phyloP scores from a whole-genome alignment of 2,888 invertebrate genomes.

The Julus scanicus region DNA sequence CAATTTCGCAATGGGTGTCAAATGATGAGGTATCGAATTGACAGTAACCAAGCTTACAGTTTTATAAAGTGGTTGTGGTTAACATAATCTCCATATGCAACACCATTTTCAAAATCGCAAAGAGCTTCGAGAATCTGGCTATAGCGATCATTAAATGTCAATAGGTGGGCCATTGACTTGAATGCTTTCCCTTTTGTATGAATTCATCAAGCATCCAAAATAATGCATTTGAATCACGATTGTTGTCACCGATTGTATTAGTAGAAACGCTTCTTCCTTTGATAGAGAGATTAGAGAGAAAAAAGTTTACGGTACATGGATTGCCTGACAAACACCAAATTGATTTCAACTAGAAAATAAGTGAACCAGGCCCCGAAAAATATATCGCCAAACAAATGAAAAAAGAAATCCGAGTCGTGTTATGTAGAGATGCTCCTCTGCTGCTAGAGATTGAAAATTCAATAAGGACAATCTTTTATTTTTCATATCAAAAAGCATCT shows the following conservation, averaged over 20 bases:
- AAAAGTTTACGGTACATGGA: constrained; percentile 44
- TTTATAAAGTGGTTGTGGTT: not conserved
- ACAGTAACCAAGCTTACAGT: not conserved
- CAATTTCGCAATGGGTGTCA: not conserved
- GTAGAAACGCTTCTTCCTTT: constrained; percentile 6
- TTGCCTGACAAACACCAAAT: constrained; percentile 51
- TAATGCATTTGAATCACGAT: constrained; percentile 31
- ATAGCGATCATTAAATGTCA: not conserved
- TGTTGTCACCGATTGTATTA: constrained; percentile 39
- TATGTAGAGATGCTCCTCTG: not conserved
- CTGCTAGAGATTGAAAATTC: not conserved
- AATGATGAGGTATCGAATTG: not conserved
- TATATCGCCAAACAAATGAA: constrained; percentile 43
- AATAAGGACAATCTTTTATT: constrained; percentile 8
- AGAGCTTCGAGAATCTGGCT: not conserved
- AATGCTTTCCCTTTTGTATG: not conserved
- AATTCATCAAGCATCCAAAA: not conserved
- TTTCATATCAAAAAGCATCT: constrained; percentile 31
- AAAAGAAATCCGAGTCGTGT: not conserved
- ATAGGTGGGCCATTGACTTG: not conserved
- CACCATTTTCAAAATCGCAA: not conserved
- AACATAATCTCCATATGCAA: not conserved
- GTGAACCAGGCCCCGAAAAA: constrained; percentile 45
- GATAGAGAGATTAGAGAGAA: not conserved
- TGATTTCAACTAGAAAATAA: constrained; percentile 49